Evolutionary conservation across 2,113 vertebrate genomes (phyloP).

Genomic region (Mesocricetus auratus): DNA sequence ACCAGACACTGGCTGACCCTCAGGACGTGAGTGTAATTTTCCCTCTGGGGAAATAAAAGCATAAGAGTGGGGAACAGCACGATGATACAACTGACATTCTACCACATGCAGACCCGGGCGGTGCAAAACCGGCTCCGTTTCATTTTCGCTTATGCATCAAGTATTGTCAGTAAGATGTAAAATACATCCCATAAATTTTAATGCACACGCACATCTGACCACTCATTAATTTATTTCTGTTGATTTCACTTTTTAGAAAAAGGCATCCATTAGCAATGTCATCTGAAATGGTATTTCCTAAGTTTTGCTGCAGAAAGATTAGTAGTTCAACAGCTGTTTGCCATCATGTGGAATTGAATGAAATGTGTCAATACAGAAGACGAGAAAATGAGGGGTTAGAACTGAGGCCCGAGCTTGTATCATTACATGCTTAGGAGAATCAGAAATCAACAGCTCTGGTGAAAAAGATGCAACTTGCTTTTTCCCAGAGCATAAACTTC

Average conservation of each 20-base stretch:
- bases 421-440: slow-evolving; percentile 48
- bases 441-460: slow-evolving; percentile 68
- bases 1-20: not conserved
- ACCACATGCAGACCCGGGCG: not conserved
- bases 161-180: not conserved
- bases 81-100: not conserved
- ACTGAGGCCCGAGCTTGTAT: not conserved
- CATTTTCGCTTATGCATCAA: slow-evolving; percentile 44
- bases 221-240: slow-evolving; percentile 56
- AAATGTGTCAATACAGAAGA: slow-evolving; percentile 73
- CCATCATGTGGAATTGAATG: slow-evolving; percentile 69
- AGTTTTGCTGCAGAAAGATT: slow-evolving; percentile 66
- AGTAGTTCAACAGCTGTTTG: slow-evolving; percentile 78
- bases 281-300: slow-evolving; percentile 59
- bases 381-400: slow-evolving; percentile 69
- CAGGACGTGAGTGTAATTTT: not conserved
- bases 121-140: slow-evolving; percentile 20
- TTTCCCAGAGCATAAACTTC: slow-evolving; percentile 67
- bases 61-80: not conserved
- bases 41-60: not conserved
- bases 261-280: slow-evolving; percentile 49
- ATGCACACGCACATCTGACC: slow-evolving; percentile 12
- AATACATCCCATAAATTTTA: slow-evolving; percentile 51
- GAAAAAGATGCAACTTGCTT: slow-evolving; percentile 59
- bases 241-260: slow-evolving; percentile 62